Evolutionary conservation across 2,888 invertebrate species (phyloP).

Genomic region (Neoitamus cyanurus): DNA sequence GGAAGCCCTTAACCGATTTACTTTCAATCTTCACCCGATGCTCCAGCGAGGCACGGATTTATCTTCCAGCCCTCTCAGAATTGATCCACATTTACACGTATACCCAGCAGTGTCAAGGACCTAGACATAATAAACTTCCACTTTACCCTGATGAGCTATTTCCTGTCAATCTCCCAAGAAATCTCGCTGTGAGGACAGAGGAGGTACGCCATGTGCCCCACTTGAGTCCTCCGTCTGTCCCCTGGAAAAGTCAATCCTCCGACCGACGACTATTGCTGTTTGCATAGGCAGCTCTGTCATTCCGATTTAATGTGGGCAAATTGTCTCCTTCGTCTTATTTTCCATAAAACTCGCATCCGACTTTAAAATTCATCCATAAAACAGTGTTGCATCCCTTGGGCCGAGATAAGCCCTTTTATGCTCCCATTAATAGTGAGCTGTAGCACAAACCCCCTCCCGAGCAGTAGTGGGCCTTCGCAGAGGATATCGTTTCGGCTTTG

Average conservation of each 20-base stretch:
- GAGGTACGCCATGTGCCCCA: not conserved
- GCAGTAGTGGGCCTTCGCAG: not conserved
- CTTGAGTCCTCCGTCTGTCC: not conserved
- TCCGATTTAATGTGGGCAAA: not conserved
- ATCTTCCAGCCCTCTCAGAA: not conserved
- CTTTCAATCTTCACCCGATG: not conserved
- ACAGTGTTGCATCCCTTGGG: not conserved
- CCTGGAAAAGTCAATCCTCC: not conserved
- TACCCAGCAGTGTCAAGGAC: not conserved
- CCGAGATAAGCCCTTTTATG: not conserved
- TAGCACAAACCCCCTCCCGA: not conserved
- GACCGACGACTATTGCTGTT: conserved; percentile 1
- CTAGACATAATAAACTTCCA: conserved; percentile 33
- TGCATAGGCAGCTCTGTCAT: not conserved
- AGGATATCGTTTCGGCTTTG: not conserved
- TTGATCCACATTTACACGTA: not conserved
- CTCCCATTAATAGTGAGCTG: not conserved
- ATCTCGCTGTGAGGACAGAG: not conserved
- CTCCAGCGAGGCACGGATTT: not conserved
- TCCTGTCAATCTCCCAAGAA: conserved; percentile 23
- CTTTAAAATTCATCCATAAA: not conserved
- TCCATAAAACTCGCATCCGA: not conserved
- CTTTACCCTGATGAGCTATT: conserved; percentile 29
- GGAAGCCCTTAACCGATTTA: not conserved
- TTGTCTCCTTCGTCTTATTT: not conserved